Evolutionary conservation across 2,888 invertebrate species (phyloP).

Genomic region (Synanthedon tipuliformis): DNA sequence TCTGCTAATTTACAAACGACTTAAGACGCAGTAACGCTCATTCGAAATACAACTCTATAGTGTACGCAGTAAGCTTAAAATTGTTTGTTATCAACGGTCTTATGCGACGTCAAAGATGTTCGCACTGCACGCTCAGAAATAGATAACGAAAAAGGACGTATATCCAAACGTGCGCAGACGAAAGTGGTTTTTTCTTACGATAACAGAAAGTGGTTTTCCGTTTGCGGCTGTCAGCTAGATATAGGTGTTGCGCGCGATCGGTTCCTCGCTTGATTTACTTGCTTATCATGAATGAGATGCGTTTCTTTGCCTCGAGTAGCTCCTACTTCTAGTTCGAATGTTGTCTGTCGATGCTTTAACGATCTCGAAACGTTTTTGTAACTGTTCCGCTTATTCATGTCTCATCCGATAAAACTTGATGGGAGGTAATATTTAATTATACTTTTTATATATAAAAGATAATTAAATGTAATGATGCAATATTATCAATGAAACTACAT

Average conservation of each 20-base stretch:
- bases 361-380: background rate
- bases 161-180: slow-evolving; percentile 43
- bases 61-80: background rate
- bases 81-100: slow-evolving; percentile 13
- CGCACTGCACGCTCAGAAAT: slow-evolving; percentile 41
- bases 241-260: slow-evolving; percentile 37
- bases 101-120: slow-evolving; percentile 16
- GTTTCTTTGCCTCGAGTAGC: slow-evolving; percentile 46
- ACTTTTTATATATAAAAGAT: too few species aligned
- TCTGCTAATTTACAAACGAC: slow-evolving; percentile 19
- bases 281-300: slow-evolving; percentile 64
- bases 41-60: slow-evolving; percentile 30
- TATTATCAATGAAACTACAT: too few species aligned
- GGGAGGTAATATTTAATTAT: too few species aligned
- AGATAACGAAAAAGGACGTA: slow-evolving; percentile 60
- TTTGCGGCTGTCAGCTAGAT: slow-evolving; percentile 43
- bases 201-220: slow-evolving; percentile 63
- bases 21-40: slow-evolving; percentile 17
- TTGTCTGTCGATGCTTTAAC: background rate
- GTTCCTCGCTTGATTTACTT: slow-evolving; percentile 61
- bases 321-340: slow-evolving; percentile 22
- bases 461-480: too few species aligned
- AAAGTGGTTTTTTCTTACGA: slow-evolving; percentile 58
- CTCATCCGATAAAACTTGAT: too few species aligned
- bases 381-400: too few species aligned